Evolutionary conservation across 2,888 invertebrate genomes (phyloP).

Genomic region (Baccha elongata): DNA sequence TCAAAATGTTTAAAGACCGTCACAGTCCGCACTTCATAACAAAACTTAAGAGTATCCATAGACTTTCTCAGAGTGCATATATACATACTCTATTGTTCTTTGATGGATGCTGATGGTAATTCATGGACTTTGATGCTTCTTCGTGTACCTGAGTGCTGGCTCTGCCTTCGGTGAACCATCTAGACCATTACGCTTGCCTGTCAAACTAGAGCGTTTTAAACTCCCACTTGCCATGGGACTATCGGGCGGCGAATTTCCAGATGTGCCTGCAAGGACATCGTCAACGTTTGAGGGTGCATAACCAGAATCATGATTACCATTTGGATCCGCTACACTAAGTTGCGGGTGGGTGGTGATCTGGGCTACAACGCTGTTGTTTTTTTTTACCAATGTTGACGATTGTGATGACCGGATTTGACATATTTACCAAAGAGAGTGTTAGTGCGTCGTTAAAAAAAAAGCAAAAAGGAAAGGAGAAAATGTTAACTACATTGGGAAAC

Average conservation of each 20-base stretch:
- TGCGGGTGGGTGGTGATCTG: constrained; percentile 84
- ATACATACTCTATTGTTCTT: constrained; percentile 17
- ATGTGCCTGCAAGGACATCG: constrained; percentile 84
- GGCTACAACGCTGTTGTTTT: constrained; percentile 83
- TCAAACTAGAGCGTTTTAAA: constrained; percentile 79
- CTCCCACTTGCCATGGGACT: constrained; percentile 82
- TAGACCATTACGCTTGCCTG: constrained; percentile 80
- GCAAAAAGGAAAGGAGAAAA: neutral
- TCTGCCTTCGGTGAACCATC: constrained; percentile 81
- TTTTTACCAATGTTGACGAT: constrained; percentile 3
- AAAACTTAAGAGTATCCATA: neutral
- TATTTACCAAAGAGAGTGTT: neutral
- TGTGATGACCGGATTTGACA: constrained; percentile 17
- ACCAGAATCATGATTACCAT: constrained; percentile 93
- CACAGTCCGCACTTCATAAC: neutral
- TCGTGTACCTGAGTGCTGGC: constrained; percentile 80
- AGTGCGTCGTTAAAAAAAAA: neutral
- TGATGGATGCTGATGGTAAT: constrained; percentile 19
- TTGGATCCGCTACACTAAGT: constrained; percentile 86
- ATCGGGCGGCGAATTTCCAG: constrained; percentile 84
- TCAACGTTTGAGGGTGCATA: constrained; percentile 88
- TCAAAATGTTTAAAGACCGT: neutral
- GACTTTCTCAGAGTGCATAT: constrained; percentile 1
- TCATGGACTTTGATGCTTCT: constrained; percentile 12
- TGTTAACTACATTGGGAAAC: no score